These are phyloP conservation scores for Ophiothrix spiculata DNA, from an alignment of 35 echinoderm and acorn worm species.

Conservation along the genomic window DNA sequence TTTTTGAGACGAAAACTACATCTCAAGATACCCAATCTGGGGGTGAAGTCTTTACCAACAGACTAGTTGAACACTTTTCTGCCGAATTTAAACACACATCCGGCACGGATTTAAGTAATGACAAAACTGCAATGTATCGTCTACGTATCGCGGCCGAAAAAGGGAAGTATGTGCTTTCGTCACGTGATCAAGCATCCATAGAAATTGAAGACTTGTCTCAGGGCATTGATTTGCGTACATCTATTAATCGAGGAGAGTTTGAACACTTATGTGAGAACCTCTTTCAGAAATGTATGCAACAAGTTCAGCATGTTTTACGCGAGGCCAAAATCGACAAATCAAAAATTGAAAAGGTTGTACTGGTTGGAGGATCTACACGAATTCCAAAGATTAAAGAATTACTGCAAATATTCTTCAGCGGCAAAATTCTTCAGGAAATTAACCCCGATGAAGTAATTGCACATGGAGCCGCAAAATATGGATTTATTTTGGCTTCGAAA, in stretches of 20 bases:
- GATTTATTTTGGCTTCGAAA: slow-evolving; percentile 54
- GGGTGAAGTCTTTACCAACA: slow-evolving; percentile 76
- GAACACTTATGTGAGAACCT: slow-evolving; percentile 65
- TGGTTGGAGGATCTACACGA: slow-evolving; percentile 77
- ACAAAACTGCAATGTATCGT: slow-evolving; percentile 47
- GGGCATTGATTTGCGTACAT: slow-evolving; percentile 56
- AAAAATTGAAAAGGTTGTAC: slow-evolving; percentile 61
- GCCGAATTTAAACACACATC: slow-evolving; percentile 62
- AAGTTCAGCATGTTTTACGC: slow-evolving; percentile 56
- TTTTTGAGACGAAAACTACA: slow-evolving; percentile 79
- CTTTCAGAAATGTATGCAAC: slow-evolving; percentile 56
- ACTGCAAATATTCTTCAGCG: slow-evolving; percentile 61
- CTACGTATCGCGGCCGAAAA: slow-evolving; percentile 68
- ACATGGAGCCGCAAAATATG: slow-evolving; percentile 73
- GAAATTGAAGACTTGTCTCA: slow-evolving; percentile 72
- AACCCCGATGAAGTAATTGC: slow-evolving; percentile 74
- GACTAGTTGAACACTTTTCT: slow-evolving; percentile 51
- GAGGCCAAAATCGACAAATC: slow-evolving; percentile 68
- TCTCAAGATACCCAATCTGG: slow-evolving; percentile 75
- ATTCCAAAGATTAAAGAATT: slow-evolving; percentile 81
- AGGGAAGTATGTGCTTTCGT: slow-evolving; percentile 62
- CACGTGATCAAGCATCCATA: slow-evolving; percentile 54
- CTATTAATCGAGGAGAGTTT: slow-evolving; percentile 49
- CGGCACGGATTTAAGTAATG: slow-evolving; percentile 50
- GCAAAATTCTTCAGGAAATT: slow-evolving; percentile 50